These are phyloP conservation scores for Oreortyx pictus DNA, from an alignment of 2,797 vertebrate species.

Conservation along the genomic window DNA sequence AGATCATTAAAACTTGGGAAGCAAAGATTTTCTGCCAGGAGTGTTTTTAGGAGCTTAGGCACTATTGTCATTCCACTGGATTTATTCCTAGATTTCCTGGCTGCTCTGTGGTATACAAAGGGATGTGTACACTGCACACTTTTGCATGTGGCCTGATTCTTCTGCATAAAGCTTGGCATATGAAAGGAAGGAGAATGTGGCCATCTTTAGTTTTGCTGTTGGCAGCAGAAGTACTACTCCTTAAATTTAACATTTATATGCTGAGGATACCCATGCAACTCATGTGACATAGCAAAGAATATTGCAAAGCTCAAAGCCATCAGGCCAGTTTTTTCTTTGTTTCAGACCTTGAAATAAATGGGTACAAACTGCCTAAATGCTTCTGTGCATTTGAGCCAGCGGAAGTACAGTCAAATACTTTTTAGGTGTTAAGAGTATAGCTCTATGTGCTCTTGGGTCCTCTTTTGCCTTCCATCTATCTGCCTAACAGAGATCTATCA, in stretches of 20 bases:
- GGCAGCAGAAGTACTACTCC: not conserved
- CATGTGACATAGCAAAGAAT: not conserved
- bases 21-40: not conserved
- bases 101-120: not conserved
- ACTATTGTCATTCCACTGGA: not conserved
- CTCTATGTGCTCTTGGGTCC: not conserved
- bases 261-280: not conserved
- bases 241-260: not conserved
- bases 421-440: not conserved
- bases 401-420: not conserved
- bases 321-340: not conserved
- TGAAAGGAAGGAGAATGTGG: not conserved
- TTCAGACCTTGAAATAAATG: not conserved
- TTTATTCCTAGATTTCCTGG: not conserved
- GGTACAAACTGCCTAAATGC: not conserved
- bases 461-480: accelerated
- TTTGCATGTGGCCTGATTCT: accelerated
- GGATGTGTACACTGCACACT: not conserved
- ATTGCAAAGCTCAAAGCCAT: not conserved
- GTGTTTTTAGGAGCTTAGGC: not conserved
- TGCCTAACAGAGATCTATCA: not conserved
- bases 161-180: accelerated
- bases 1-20: not conserved
- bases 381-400: not conserved
- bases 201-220: not conserved